Base-by-base conservation (phyloP, 2,113 vertebrate genomes). In the Scolopax mira region DNA sequence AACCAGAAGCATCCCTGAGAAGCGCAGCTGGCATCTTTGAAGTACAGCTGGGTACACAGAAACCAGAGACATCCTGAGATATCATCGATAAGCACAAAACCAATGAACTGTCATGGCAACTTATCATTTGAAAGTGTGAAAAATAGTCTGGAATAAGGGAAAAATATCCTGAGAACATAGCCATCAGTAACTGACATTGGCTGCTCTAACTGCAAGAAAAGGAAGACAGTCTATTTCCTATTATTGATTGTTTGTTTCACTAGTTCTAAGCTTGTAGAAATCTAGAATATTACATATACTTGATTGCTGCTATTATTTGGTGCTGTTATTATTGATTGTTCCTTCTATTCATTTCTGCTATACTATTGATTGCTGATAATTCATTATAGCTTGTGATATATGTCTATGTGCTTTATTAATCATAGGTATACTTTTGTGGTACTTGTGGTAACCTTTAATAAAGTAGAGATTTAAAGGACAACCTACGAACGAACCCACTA, bases 401-500 rank as follows among this genome's bases (percentile, higher is more conserved):
- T 21, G 21, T 13, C 8, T 7, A 39, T 17, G 27, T 41, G 13
- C 12, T 46, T 52, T 75, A 70, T 70, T 75, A 74, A 57, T 64
- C 24, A 10, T 6, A 89, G 28, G 8, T 69, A 28, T n/a, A 70
- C 49, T 89, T 85, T 10, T 58, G 49, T 54, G 22, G 28, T 57
- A 54, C 30, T 71, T 60, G 22, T 65, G 25, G 9, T 25, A 85
- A 90, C 12, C 64, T 37, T 18, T 48, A 75, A 49, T 48, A 57
- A 72, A 44, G 21, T 17, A 73, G 37, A 73, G 33, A 48, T 57
- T 61, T 57, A 84, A 81, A 87, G 44, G 10, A 61, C 27, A 65
- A 77, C 49, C 33, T 70, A 10, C 0, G 0, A 90, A 10, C 0
- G 0, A 90, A 61, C 11, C 8, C 55, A 57, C 14, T 67, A 42